Base-by-base conservation (phyloP, 35 echinoderm and acorn worm species). In the Strongylocentrotus purpuratus region DNA sequence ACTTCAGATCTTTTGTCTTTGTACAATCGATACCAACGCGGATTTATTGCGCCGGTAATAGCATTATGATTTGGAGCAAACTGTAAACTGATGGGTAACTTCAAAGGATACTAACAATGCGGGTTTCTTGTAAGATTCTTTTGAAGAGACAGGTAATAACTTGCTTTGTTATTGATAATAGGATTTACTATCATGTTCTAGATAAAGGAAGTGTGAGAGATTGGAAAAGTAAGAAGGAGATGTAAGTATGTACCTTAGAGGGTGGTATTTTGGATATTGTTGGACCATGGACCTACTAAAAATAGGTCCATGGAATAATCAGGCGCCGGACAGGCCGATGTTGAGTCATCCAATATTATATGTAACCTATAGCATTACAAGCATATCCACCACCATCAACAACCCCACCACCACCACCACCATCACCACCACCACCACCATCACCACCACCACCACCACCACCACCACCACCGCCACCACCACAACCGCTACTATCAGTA, bases 91-190 rank as follows among this genome's bases (percentile, higher is more conserved):
- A 78, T 22, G 25, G 22, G 65, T 78, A 78, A 78, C 65, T 78
- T 78, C 65, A 78, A 78, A 78, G 65, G 65, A 78, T 78, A 78
- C 20, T 22, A 7, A 78, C 22, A 28, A 28, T 78, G 65, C 25
- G 65, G 65, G 22, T n/a, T 78, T 78, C 65, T 78, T 78, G 18
- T 78, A 4, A 78, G 65, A 78, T 28, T 78, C 20, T 28, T 2
- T n/a, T 78, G 22, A n/a, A 78, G 20, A 28, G 22, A 78, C 65
- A 78, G 7, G 65, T 78, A 28, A 59, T 41, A 78, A 78, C 65
- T 78, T 15, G 65, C 65, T 78, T 78, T 78, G 65, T 78, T 78
- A 78, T 78, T 78, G 65, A 28, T 78, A 78, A 78, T n/a, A 78
- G 65, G 65, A 78, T 78, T 78, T 78, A 78, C 65, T 28, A 4